phyloP scores from a whole-genome alignment of 2,113 vertebrate species.

The Poicephalus gulielmi region DNA sequence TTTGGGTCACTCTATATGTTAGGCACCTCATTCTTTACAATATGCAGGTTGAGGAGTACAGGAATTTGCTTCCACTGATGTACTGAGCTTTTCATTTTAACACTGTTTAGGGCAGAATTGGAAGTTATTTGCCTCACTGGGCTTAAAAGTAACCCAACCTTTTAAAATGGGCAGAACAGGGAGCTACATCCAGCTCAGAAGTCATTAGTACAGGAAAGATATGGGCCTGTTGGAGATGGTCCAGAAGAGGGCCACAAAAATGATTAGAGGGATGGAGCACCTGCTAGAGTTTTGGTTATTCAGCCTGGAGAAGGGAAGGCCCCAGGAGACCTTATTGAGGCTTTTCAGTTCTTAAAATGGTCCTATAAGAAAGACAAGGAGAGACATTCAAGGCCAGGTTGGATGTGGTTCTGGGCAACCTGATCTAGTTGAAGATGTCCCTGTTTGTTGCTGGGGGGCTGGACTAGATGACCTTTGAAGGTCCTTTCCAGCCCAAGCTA shows the following conservation, averaged over 20 bases:
- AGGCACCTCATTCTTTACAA: neutral
- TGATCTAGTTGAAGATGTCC: neutral
- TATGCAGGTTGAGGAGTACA: neutral
- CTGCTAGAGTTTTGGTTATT: neutral
- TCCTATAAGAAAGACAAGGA: neutral
- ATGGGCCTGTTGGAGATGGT: neutral
- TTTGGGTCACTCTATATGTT: neutral
- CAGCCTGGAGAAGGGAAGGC: neutral
- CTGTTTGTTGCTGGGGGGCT: neutral
- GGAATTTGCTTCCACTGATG: neutral
- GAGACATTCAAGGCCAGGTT: neutral
- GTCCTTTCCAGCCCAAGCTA: neutral
- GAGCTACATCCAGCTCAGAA: neutral
- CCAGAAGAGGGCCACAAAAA: neutral
- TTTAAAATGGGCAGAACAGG: neutral
- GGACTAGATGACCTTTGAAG: neutral
- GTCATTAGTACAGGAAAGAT: neutral
- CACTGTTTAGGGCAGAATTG: neutral
- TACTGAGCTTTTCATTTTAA: neutral
- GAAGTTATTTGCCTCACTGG: neutral
- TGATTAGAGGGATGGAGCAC: neutral
- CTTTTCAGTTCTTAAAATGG: neutral
- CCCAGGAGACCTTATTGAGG: neutral
- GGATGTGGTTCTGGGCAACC: neutral
- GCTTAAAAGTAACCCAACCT: neutral